Base-by-base conservation (phyloP, 2,888 invertebrate species). In the Caradrina kadenii region DNA sequence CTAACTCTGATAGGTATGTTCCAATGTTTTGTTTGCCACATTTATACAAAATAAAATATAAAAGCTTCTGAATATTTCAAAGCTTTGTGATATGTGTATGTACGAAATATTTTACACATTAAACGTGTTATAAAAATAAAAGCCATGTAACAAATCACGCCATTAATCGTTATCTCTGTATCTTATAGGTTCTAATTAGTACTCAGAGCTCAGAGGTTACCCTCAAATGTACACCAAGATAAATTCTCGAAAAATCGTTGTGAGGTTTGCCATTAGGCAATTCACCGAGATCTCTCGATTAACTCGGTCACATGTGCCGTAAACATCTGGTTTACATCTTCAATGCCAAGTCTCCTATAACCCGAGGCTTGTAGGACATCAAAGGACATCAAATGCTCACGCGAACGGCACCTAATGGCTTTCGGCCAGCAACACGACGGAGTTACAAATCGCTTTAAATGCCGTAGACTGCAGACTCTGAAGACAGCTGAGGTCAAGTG, bases 381-480 rank as follows among this genome's bases (percentile, higher is more conserved):
- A 81, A 81, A 72, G 60, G 77, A 69, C 70, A 66, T 73, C 58
- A 60, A 76, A 68, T 73, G 73, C 63, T 76, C 68, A 74, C 67
- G 35, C 54, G 45, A 70, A 61, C 62, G 62, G 65, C 45, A 63
- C 73, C 70, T 70, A 75, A 85, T 76, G 66, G 81, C 72, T 67
- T 71, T 73, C 68, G 76, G 50, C 70, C 76, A 72, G 31, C 55
- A 67, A 78, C 76, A 70, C 73, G 76, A 70, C 75, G 63, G 42
- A 76, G 72, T 81, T 79, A 83, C 83, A 79, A 83, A 85, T 86
- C 63, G 76, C 69, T 65, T 76, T 74, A 62, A 68, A 70, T 63
- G 60, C 60, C 21, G 62, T 31, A 31, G 39, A 48, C 62, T 26
- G 42, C n/a, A 50, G 48, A 53, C 53, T 64, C 15, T 8, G 48